Conservation (phyloP, 2,113 vertebrate genomes). For the Eulacestoma nigropectus region DNA sequence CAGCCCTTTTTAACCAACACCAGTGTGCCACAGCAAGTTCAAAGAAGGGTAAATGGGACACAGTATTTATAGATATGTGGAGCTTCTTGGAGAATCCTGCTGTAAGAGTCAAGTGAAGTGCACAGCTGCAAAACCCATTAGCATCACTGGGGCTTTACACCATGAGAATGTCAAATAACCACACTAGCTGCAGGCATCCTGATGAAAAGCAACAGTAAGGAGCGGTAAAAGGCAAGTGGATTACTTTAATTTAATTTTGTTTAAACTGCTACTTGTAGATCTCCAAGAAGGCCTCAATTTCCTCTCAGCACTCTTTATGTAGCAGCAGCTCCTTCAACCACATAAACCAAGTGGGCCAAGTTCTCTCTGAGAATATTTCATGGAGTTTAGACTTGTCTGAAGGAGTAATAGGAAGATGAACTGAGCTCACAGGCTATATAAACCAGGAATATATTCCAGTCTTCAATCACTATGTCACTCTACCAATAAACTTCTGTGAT, state of each 20-base stretch:
- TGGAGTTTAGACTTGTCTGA: neutral
- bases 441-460: neutral
- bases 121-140: slow-evolving; percentile 5
- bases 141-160: neutral
- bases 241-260: neutral
- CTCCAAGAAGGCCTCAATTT: neutral
- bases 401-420: neutral
- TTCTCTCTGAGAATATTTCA: neutral
- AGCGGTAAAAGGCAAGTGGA: neutral
- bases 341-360: neutral
- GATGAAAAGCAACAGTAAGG: neutral
- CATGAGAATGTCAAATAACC: neutral
- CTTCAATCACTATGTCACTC: neutral
- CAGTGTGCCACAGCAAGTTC: neutral
- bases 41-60: neutral
- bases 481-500: neutral
- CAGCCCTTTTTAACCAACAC: neutral
- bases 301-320: neutral
- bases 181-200: neutral
- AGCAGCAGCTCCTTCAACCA: neutral
- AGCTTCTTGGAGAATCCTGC: neutral
- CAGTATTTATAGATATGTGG: rapidly evolving
- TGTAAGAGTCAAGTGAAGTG: neutral
- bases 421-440: neutral
- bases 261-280: neutral